Evolutionary conservation across 2,888 invertebrate species (phyloP).

Genomic region (Deilephila porcellus): DNA sequence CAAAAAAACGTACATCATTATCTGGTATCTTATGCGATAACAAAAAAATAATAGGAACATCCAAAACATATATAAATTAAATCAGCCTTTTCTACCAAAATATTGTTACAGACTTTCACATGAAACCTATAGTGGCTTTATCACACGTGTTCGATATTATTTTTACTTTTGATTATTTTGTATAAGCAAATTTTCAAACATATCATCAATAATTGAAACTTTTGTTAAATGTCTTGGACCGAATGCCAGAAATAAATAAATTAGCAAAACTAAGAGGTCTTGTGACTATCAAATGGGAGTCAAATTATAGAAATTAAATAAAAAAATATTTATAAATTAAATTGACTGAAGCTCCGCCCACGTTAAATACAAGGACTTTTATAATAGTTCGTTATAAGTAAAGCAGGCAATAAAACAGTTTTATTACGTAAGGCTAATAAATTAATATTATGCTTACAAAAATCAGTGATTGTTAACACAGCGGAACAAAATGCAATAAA

Average conservation of each 20-base stretch:
- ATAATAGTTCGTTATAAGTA: too few relatives aligned
- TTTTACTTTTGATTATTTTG: not conserved
- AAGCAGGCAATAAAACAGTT: too few relatives aligned
- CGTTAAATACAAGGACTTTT: too few relatives aligned
- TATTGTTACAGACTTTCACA: not conserved
- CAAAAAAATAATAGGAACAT: not conserved
- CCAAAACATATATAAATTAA: constrained; percentile 1
- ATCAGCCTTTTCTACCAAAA: not conserved
- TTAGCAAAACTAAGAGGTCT: not conserved
- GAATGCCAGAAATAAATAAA: not conserved
- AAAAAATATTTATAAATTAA: too few relatives aligned
- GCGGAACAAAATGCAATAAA: not conserved
- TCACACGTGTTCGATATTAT: not conserved
- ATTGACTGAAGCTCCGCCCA: too few relatives aligned
- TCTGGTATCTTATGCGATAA: not conserved
- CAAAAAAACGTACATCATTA: not conserved
- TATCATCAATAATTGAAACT: not conserved
- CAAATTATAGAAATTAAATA: not conserved
- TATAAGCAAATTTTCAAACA: not conserved
- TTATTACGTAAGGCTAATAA: not conserved
- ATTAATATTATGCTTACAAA: not conserved
- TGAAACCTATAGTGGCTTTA: not conserved
- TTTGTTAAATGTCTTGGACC: not conserved
- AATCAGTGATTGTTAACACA: not conserved
- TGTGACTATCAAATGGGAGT: not conserved